A percentile compares a stretch with the other conserved stretches of the same genome.
Evolutionary conservation across 2,113 vertebrate species (phyloP).

Genomic region (Acanthisitta chloris): DNA sequence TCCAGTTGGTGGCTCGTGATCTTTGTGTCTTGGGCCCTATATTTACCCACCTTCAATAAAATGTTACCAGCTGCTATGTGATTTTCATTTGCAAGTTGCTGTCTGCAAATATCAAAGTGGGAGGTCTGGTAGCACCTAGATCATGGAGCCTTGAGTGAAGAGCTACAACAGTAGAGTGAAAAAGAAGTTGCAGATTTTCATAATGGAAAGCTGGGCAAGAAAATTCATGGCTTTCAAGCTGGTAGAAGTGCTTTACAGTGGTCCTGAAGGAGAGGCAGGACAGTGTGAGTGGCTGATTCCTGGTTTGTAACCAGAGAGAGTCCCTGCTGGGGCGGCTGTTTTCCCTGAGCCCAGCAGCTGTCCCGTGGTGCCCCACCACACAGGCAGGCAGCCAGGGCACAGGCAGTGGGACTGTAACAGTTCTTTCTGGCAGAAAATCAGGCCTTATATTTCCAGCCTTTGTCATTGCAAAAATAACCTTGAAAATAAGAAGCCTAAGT

Average conservation of each 20-base stretch:
- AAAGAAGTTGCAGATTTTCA: not conserved
- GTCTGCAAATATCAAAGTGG: not conserved
- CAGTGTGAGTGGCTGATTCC: not conserved
- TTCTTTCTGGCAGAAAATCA: not conserved
- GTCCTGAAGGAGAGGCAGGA: not conserved
- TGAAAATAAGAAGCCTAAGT: not conserved
- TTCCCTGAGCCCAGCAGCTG: not conserved
- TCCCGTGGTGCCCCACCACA: accelerated
- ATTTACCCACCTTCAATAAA: not conserved
- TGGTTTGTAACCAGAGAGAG: not conserved
- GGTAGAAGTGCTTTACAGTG: not conserved
- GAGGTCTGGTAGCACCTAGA: not conserved
- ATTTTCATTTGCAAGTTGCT: not conserved
- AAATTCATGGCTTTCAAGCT: not conserved
- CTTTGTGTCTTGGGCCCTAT: not conserved
- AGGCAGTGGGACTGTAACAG: not conserved
- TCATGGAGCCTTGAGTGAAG: not conserved
- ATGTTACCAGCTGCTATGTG: not conserved
- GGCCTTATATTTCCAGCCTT: not conserved
- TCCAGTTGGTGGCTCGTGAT: not conserved
- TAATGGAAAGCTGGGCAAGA: not conserved
- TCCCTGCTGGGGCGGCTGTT: not conserved
- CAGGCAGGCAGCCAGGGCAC: not conserved
- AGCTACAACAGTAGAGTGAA: not conserved
- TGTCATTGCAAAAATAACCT: conserved; percentile 20